Evolutionary conservation across 2,113 vertebrate species (phyloP).

Genomic region (Datnioides undecimradiatus): DNA sequence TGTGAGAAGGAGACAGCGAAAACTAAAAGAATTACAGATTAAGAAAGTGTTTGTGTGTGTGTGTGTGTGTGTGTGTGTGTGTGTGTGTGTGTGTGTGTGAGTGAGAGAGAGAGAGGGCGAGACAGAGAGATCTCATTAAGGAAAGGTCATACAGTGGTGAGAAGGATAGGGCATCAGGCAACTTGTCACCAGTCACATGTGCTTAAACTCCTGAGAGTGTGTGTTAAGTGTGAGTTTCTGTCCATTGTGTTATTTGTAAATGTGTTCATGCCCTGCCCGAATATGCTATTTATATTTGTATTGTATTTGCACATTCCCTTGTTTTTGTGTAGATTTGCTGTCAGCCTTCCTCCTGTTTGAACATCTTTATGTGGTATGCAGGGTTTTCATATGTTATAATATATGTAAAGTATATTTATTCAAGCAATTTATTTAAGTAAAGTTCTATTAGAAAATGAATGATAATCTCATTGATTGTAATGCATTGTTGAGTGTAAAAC

Average conservation of each 20-base stretch:
- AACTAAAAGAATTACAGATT: constrained; percentile 16
- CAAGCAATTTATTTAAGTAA: too few relatives aligned
- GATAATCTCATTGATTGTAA: too few relatives aligned
- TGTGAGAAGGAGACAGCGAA: neutral
- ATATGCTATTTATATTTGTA: neutral
- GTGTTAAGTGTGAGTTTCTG: constrained; percentile 22
- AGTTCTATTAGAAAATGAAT: too few relatives aligned
- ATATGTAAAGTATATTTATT: too few relatives aligned
- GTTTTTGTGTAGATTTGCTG: neutral
- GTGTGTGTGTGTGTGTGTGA: neutral
- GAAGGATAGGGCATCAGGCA: constrained; percentile 20
- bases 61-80: neutral
- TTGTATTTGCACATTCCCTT: neutral
- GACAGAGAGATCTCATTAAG: constrained; percentile 54
- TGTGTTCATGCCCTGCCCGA: neutral
- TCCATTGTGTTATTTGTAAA: constrained; percentile 3
- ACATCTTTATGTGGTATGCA: neutral
- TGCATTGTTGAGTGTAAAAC: too few relatives aligned
- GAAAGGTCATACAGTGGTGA: constrained; percentile 58
- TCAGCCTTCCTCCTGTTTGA: neutral
- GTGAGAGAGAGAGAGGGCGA: neutral
- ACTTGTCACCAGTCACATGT: constrained; percentile 54
- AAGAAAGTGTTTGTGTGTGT: constrained; percentile 8
- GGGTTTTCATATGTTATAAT: too few relatives aligned
- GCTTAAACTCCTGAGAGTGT: constrained; percentile 50